Base-by-base conservation (phyloP, 2,888 invertebrate genomes). In the Callimorpha dominula region DNA sequence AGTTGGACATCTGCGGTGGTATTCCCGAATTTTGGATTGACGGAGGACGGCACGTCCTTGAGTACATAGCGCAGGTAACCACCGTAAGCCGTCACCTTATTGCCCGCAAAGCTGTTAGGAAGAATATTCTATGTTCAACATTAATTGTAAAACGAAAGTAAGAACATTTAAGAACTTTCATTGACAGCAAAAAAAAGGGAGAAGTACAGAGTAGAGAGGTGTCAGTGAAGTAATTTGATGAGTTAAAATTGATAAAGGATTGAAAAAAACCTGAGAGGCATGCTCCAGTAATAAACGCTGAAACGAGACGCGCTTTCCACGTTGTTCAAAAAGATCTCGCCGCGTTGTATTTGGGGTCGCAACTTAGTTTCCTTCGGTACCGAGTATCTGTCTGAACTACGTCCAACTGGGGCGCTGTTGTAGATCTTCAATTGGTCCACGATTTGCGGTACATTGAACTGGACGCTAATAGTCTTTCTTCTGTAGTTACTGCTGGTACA, bases 71-170 rank as follows among this genome's bases (percentile, higher is more conserved):
- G 97, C 60, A 99, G 95, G 86, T 97, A 96, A 4, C 99, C 99
- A 62, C 99, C 99, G 89, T 99, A 99, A 0, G 99, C 97, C 0
- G 98, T 97, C 40, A 99, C 96, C 92, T 98, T 98, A 90, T 99
- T 97, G 12, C 98, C 99, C 65, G 98, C 93, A 90, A 98, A 98
- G 71, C 96, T 96, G 78, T 68, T 68, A n/a, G 76, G 42, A 50
- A 67, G 40, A 67, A 65, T 31, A 31, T 11, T 17, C 31, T 31
- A 31, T 31, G 31, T 31, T 31, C 31, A 31, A n/a, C n/a, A n/a
- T n/a, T 31, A 31, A 31, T 31, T 31, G 31, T 31, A 31, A 31
- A 31, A 31, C 31, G 2, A 31, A 31, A 31, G 31, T 31, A 31
- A 1, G 31, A 31, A 2, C 31, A 31, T 31, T 31, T 31, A 1